Conservation (phyloP, 2,888 invertebrate genomes). For the Teleiodes luculella region DNA sequence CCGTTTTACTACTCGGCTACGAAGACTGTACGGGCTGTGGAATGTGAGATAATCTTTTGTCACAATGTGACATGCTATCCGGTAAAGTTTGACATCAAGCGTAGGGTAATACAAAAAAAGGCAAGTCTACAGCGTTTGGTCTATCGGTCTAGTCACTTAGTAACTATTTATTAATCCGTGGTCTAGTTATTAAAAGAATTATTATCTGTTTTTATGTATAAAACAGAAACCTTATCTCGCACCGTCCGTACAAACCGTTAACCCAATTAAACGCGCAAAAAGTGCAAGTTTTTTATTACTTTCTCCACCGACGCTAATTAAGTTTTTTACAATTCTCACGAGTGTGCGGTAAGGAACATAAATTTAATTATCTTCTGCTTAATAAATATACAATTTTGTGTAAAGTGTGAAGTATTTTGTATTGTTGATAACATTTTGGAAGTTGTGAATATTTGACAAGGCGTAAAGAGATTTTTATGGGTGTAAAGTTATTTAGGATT, state of each 20-base stretch:
- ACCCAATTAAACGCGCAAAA: slow-evolving; percentile 2
- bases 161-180: too few relatives aligned
- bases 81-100: too few relatives aligned
- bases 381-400: background rate
- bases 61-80: too few relatives aligned
- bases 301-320: background rate
- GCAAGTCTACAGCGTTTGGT: too few relatives aligned
- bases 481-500: too few relatives aligned
- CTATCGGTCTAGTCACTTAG: too few relatives aligned
- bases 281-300: slow-evolving; percentile 9
- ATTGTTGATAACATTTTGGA: background rate
- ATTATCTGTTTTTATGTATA: background rate
- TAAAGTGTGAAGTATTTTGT: slow-evolving; percentile 1
- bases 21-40: too few relatives aligned
- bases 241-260: background rate
- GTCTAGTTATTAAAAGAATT: background rate
- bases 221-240: background rate
- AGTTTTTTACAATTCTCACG: background rate
- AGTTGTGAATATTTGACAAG: too few relatives aligned
- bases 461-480: too few relatives aligned
- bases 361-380: background rate
- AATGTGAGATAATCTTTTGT: too few relatives aligned
- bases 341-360: slow-evolving; percentile 8
- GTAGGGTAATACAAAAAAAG: too few relatives aligned
- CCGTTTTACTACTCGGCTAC: too few relatives aligned